A percentile compares a stretch with the other conserved stretches of the same genome.
Conservation (phyloP, 2,113 vertebrate species). For the Epinephelus fuscoguttatus region DNA sequence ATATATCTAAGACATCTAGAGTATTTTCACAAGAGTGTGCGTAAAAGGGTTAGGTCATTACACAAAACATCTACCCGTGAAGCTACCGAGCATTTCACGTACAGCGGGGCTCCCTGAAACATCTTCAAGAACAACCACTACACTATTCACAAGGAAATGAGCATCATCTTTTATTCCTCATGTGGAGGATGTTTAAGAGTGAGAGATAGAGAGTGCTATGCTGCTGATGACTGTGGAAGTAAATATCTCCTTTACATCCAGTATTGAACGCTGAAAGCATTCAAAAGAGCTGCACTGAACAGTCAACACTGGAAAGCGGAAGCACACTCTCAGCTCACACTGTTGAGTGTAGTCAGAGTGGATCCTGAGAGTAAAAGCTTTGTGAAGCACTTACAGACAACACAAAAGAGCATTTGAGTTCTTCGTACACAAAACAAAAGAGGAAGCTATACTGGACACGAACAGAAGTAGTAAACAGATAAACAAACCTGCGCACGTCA, state of each 20-base stretch:
- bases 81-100: neutral
- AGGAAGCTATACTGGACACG: conserved; percentile 5
- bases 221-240: neutral
- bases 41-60: no score
- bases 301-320: neutral
- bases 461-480: neutral
- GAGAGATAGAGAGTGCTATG: neutral
- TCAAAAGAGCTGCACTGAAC: conserved; percentile 19
- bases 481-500: conserved; percentile 17
- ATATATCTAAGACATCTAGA: no score
- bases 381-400: neutral
- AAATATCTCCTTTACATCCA: conserved; percentile 13
- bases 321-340: conserved; percentile 8
- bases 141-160: conserved; percentile 1
- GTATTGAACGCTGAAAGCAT: conserved; percentile 5
- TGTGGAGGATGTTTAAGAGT: neutral
- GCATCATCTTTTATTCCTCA: neutral
- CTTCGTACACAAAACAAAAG: neutral
- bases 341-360: conserved; percentile 9
- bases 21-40: no score
- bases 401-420: neutral
- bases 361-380: conserved; percentile 34
- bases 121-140: neutral
- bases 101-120: neutral
- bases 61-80: no score